Percentiles rank a stretch among this genome's conserved stretches.
Evolutionary conservation across 1,140 invertebrate species (phyloP).

Genomic region (Phymorhynchus buccinoides): DNA sequence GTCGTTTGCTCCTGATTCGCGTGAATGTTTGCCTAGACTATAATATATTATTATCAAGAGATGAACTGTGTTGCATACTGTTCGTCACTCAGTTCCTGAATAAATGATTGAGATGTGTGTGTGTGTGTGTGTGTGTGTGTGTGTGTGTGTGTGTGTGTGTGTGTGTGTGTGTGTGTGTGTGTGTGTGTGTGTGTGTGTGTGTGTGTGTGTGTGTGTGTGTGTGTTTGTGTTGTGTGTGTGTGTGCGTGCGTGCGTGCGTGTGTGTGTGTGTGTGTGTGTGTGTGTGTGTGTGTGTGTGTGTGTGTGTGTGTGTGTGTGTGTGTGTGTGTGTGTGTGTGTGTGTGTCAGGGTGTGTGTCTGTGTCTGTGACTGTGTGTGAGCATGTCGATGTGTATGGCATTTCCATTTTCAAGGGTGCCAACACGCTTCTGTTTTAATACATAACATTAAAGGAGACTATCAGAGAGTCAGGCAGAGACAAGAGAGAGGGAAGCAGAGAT

Average conservation of each 20-base stretch:
- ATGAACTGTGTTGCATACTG: too few relatives aligned
- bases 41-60: too few relatives aligned
- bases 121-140: background rate
- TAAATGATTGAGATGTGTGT: too few relatives aligned
- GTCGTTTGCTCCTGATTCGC: too few relatives aligned
- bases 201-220: background rate
- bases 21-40: too few relatives aligned
- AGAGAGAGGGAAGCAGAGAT: background rate
- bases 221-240: background rate
- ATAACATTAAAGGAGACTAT: background rate
- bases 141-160: background rate
- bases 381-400: background rate
- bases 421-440: too few relatives aligned
- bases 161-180: background rate
- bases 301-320: constrained; percentile 10
- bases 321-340: constrained; percentile 4
- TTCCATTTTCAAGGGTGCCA: background rate
- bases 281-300: constrained; percentile 10
- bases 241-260: background rate
- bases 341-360: background rate
- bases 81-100: too few relatives aligned
- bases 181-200: background rate
- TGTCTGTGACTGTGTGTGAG: background rate
- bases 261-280: background rate
- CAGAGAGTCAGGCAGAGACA: background rate